Evolutionary conservation across 1,140 invertebrate species (phyloP), one percentile per base, ranked within the genome.

Genomic region (Drosophila lacteicornis): DNA sequence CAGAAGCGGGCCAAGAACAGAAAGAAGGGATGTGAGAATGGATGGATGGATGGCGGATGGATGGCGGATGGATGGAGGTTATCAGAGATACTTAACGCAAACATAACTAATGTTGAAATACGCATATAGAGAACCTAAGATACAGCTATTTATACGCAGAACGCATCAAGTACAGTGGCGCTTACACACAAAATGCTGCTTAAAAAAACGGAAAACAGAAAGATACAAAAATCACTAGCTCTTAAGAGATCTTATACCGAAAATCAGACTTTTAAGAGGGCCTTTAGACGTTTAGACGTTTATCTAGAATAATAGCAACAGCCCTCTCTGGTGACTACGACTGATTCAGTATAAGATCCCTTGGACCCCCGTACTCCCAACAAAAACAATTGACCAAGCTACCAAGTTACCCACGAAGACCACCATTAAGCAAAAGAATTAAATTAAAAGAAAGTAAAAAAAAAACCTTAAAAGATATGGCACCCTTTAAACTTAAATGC

Each of bases 71-170:
- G 50, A 53, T 59, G 61, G 60, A 68, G 42, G 42, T 22, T 43
- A 69, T 65, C 33, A 63, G 47, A 80, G 62, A 78, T 84, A 88
- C 84, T 90, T 88, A 88, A 88, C 78, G 81, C 80, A 90, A 80
- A 81, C 79, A 86, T 76, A 71, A 79, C 47, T 61, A 82, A 82
- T 90, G 86, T 90, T 90, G 65, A 90, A 84, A 68, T 82, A 81
- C 62, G 56, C 71, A 81, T 56, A 70, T 60, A 69, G 45, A 79
- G 63, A 49, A 43, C 12, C 55, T 77, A 69, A 71, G 66, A 61
- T 67, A 70, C 77, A 63, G 74, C 60, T 81, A 76, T 61, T 81
- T 66, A 76, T 63, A 85, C 63, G 82, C 76, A 58, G 30, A 51
- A 75, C 60, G 77, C 76, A 84, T 73, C 53, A 78, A 79, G 56